Percentiles rank a stretch among this genome's conserved stretches.
phyloP scores from a whole-genome alignment of 2,888 invertebrate species.

The Limenitis camilla region DNA sequence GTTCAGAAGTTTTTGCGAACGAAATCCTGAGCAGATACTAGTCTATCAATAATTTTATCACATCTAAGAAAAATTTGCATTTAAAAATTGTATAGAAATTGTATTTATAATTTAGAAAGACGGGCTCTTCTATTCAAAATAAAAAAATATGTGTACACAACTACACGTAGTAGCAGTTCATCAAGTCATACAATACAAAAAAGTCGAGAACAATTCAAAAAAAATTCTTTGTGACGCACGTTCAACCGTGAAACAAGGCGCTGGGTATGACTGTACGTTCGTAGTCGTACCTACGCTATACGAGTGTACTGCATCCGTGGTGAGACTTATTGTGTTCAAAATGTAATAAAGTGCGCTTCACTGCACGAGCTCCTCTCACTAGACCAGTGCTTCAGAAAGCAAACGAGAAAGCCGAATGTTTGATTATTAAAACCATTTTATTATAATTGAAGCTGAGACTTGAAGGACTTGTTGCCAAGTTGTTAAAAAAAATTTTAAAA shows the following conservation, averaged over 20 bases:
- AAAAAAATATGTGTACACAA: background rate
- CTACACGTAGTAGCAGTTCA: background rate
- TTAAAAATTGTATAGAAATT: too few relatives aligned
- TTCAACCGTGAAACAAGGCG: conserved; percentile 16
- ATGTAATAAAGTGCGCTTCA: conserved; percentile 50
- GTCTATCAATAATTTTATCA: too few relatives aligned
- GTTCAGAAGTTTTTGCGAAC: too few relatives aligned
- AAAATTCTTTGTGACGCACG: conserved; percentile 19
- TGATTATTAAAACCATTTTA: too few relatives aligned
- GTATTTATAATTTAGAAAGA: too few relatives aligned
- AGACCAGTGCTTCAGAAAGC: conserved; percentile 19
- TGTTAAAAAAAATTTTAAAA: too few relatives aligned
- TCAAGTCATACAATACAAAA: conserved; percentile 5
- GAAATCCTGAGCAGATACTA: too few relatives aligned
- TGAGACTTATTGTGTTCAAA: conserved; percentile 39
- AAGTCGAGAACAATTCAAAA: conserved; percentile 18
- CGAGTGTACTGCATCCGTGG: conserved; percentile 18
- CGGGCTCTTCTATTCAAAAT: background rate
- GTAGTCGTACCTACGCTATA: conserved; percentile 30
- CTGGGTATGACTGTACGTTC: conserved; percentile 28
- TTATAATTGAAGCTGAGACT: too few relatives aligned
- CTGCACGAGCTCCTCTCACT: conserved; percentile 35
- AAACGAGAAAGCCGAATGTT: too few relatives aligned
- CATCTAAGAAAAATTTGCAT: too few relatives aligned
- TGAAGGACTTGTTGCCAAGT: too few relatives aligned